Evolutionary conservation across 1,140 invertebrate genomes (phyloP).

Genomic region (Cotesia chilonis): DNA sequence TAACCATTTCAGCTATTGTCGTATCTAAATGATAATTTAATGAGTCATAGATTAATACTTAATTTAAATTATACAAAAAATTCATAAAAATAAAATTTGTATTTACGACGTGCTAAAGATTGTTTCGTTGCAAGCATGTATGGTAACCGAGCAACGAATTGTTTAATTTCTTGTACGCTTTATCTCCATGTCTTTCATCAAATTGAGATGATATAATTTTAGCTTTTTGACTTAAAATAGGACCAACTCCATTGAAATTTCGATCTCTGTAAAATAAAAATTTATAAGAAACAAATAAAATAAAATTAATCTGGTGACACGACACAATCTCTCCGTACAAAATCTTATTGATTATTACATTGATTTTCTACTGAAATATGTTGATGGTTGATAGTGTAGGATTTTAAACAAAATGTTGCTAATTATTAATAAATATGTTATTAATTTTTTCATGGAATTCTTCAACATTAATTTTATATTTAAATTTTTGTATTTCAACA

Average conservation of each 20-base stretch:
- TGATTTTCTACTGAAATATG: too few relatives aligned
- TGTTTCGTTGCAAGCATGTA: conserved; percentile 89
- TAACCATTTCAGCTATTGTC: conserved; percentile 79
- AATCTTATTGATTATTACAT: too few relatives aligned
- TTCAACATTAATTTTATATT: too few relatives aligned
- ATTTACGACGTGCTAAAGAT: conserved; percentile 73
- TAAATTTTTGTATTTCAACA: too few relatives aligned
- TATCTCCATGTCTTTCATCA: conserved; percentile 85
- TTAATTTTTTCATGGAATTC: too few relatives aligned
- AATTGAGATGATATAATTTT: conserved; percentile 86
- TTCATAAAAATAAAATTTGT: neutral
- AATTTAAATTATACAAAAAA: neutral
- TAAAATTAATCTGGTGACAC: too few relatives aligned
- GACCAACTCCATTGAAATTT: conserved; percentile 92
- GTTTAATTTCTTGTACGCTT: conserved; percentile 93
- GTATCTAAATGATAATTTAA: conserved; percentile 69
- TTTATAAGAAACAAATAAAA: neutral
- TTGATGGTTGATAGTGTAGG: too few relatives aligned
- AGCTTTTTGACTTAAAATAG: conserved; percentile 86
- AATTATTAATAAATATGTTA: too few relatives aligned
- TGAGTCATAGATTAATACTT: conserved; percentile 6
- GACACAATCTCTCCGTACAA: too few relatives aligned
- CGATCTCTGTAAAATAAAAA: conserved; percentile 75
- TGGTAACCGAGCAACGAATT: conserved; percentile 90
- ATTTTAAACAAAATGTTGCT: too few relatives aligned